These are phyloP conservation scores for Drosophila fungiperda DNA, from an alignment of 2,888 invertebrate species.

Conservation along the genomic window DNA sequence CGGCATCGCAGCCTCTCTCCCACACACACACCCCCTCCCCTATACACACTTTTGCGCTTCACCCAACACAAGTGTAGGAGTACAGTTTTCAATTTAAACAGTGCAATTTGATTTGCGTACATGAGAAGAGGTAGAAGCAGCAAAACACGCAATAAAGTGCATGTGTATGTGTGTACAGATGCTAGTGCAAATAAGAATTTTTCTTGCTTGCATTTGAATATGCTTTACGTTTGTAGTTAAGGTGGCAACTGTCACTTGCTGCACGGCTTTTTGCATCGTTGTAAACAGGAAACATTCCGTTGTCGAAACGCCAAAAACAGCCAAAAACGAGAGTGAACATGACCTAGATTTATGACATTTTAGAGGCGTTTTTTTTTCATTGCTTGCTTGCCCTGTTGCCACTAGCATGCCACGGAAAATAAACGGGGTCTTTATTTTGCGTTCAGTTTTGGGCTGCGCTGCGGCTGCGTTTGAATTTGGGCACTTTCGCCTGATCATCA, in stretches of 20 bases:
- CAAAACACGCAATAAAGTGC: neutral
- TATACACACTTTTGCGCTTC: neutral
- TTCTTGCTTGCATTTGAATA: conserved; percentile 15
- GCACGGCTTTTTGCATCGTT: conserved; percentile 16
- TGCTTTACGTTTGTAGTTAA: conserved; percentile 11
- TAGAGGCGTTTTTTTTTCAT: conserved; percentile 18
- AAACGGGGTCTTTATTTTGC: conserved; percentile 7
- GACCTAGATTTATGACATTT: conserved; percentile 54
- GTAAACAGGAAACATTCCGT: conserved; percentile 29
- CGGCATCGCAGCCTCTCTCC: conserved; percentile 25
- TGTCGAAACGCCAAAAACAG: conserved; percentile 11
- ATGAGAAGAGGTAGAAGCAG: conserved; percentile 30
- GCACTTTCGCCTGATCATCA: conserved; percentile 60
- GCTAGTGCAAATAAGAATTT: neutral
- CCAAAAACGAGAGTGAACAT: conserved; percentile 54
- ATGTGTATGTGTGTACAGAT: neutral
- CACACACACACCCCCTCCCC: neutral
- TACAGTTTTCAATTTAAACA: conserved; percentile 66
- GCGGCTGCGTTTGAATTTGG: neutral
- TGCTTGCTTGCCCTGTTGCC: conserved; percentile 6
- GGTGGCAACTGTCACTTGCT: conserved; percentile 18
- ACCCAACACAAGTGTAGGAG: conserved; percentile 28
- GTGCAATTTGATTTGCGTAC: conserved; percentile 41
- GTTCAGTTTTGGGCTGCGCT: conserved; percentile 9
- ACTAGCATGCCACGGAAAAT: conserved; percentile 47